A percentile compares a stretch with the other conserved stretches of the same genome.
These are phyloP conservation scores for Sarcophaga peregrina DNA, from an alignment of 1,140 invertebrate genomes.

Conservation along the genomic window DNA sequence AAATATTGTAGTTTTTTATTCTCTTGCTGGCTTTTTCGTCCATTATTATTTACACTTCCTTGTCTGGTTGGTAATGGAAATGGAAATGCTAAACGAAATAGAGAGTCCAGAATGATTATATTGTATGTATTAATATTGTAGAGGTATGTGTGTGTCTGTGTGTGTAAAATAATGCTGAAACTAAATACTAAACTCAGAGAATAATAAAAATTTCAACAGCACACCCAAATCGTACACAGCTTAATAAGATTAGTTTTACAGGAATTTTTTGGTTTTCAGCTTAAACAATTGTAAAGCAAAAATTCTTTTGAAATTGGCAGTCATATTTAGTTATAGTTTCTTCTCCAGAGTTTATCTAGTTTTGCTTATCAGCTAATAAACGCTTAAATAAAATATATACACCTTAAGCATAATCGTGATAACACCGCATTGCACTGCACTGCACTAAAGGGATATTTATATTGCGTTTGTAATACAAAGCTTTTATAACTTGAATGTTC, in stretches of 20 bases:
- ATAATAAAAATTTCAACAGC: slow-evolving; percentile 40
- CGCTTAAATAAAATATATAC: slow-evolving; percentile 40
- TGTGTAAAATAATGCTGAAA: neutral
- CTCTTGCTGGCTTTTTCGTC: neutral
- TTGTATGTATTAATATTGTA: too few species aligned
- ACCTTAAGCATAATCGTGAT: slow-evolving; percentile 37
- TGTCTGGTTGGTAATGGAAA: slow-evolving; percentile 2
- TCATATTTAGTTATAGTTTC: slow-evolving; percentile 15
- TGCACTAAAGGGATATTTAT: too few species aligned
- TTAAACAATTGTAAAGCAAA: neutral
- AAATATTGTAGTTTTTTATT: neutral
- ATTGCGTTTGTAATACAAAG: too few species aligned
- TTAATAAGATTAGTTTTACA: slow-evolving; percentile 29
- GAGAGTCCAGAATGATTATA: neutral
- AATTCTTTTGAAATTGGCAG: neutral
- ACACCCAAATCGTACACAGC: slow-evolving; percentile 28
- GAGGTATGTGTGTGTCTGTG: neutral
- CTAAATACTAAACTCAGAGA: neutral
- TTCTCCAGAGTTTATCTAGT: slow-evolving; percentile 11
- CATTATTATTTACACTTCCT: slow-evolving; percentile 28
- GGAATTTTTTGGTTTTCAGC: neutral
- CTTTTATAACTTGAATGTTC: too few species aligned
- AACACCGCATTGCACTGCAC: neutral
- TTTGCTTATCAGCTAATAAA: slow-evolving; percentile 40
- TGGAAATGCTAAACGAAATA: neutral